phyloP scores from a whole-genome alignment of 2,797 vertebrate genomes.

The Chelon auratus region DNA sequence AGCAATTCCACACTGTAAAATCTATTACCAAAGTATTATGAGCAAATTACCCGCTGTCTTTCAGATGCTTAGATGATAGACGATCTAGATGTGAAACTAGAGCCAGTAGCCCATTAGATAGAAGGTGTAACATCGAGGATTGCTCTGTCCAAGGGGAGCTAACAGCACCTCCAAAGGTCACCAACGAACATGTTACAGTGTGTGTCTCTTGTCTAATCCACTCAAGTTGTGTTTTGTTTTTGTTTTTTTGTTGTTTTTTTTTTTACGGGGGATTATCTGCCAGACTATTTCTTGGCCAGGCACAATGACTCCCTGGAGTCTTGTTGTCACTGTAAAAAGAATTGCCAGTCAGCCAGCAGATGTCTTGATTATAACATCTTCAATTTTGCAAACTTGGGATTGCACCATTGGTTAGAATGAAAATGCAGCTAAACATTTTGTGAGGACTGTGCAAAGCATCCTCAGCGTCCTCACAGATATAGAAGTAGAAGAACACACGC shows the following conservation, averaged over 20 bases:
- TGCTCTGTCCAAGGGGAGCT: not conserved
- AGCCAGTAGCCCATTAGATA: not conserved
- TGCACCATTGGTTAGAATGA: too few relatives aligned
- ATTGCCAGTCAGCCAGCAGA: constrained; percentile 4
- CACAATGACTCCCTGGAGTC: not conserved
- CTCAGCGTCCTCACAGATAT: constrained; percentile 1
- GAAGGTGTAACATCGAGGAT: not conserved
- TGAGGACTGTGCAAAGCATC: not conserved
- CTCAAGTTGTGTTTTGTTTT: not conserved
- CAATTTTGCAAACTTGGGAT: not conserved
- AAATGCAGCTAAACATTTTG: too few relatives aligned
- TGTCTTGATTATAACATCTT: not conserved
- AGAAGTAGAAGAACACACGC: constrained; percentile 5
- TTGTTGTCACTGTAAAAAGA: not conserved
- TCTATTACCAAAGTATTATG: too few relatives aligned
- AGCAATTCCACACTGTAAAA: too few relatives aligned
- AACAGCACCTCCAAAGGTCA: not conserved
- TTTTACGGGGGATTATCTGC: not conserved
- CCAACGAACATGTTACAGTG: constrained; percentile 1
- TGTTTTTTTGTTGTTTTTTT: too few relatives aligned
- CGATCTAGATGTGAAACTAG: not conserved
- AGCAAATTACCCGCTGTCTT: not conserved
- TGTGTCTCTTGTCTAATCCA: not conserved
- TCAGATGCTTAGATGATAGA: not conserved
- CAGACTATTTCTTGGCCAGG: not conserved